A percentile compares a stretch with the other conserved stretches of the same genome.
Evolutionary conservation across 2,888 invertebrate genomes (phyloP).

Genomic region (Eumacrocentrus americanus): DNA sequence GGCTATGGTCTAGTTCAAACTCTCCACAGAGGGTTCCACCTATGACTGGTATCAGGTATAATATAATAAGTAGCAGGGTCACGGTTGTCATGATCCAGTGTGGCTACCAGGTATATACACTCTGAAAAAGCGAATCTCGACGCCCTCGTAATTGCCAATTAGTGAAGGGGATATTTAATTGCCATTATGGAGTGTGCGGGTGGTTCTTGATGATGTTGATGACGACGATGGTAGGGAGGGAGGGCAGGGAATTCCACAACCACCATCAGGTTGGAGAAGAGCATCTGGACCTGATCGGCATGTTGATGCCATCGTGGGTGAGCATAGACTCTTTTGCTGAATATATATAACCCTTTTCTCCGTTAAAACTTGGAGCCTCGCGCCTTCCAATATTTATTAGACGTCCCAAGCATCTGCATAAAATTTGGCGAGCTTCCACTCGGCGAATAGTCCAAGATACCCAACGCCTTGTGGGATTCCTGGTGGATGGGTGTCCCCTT

Average conservation of each 20-base stretch:
- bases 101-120: slow-evolving; percentile 43
- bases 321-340: background rate
- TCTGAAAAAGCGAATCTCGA: slow-evolving; percentile 45
- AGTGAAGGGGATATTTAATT: slow-evolving; percentile 60
- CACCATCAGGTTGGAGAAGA: slow-evolving; percentile 1
- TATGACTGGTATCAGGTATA: too few species aligned
- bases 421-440: slow-evolving; percentile 41
- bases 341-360: too few species aligned
- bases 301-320: slow-evolving; percentile 10
- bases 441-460: slow-evolving; percentile 10
- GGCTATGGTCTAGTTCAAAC: background rate
- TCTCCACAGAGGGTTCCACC: too few species aligned
- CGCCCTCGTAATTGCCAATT: slow-evolving; percentile 61
- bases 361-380: slow-evolving; percentile 25
- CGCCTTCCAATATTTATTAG: slow-evolving; percentile 45
- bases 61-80: too few species aligned
- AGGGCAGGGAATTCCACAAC: too few species aligned
- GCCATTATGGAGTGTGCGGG: slow-evolving; percentile 52
- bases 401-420: slow-evolving; percentile 47
- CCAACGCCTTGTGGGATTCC: slow-evolving; percentile 32
- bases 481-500: slow-evolving; percentile 43
- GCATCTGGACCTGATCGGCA: slow-evolving; percentile 18
- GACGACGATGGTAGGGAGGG: slow-evolving; percentile 1
- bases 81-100: slow-evolving; percentile 10
- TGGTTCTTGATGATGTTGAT: slow-evolving; percentile 41